phyloP scores from a whole-genome alignment of 2,797 vertebrate genomes.

The Halcyon smyrnensis region DNA sequence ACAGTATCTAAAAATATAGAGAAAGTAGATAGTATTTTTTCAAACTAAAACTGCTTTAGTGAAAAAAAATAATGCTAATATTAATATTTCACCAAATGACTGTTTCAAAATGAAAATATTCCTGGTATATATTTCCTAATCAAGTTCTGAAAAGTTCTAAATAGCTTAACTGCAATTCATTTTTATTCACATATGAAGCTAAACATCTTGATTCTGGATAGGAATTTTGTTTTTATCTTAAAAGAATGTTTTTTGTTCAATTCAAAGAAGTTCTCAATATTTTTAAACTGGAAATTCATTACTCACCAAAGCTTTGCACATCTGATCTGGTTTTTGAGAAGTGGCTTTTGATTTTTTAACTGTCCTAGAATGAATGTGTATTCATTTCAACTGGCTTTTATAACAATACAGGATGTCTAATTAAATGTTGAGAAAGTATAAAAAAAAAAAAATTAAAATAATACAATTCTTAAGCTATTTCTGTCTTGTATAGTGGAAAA shows the following conservation, averaged over 20 bases:
- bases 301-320: background rate
- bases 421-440: background rate
- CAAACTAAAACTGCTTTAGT: background rate
- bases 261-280: background rate
- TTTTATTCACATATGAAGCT: background rate
- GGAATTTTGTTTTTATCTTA: background rate
- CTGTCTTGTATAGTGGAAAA: background rate
- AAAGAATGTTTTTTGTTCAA: fast-evolving
- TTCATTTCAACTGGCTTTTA: background rate
- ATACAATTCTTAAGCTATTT: background rate
- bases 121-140: background rate
- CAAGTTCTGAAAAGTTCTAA: background rate
- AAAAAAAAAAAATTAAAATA: too few relatives aligned
- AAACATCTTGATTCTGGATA: background rate
- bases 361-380: background rate
- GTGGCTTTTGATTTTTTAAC: background rate
- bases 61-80: background rate
- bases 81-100: background rate
- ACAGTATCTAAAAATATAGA: background rate
- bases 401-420: background rate
- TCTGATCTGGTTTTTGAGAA: background rate
- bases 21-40: background rate
- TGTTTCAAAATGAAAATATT: background rate
- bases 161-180: background rate
- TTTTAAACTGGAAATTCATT: background rate